Percentiles rank a stretch among this genome's conserved stretches.
Evolutionary conservation across 2,113 vertebrate genomes (phyloP).

Genomic region (Neogale vison): DNA sequence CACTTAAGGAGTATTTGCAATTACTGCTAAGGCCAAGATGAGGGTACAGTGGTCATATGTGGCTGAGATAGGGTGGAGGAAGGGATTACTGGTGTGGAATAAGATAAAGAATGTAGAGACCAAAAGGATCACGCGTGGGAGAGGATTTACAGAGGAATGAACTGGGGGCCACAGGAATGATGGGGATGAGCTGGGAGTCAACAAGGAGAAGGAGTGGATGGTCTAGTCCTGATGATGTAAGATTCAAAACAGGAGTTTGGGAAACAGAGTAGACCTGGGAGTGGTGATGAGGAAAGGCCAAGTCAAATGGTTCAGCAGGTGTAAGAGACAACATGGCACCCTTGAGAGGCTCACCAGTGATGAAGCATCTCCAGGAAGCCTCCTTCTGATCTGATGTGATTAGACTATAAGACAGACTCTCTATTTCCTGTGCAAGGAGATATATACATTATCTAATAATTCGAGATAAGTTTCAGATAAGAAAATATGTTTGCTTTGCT

Average conservation of each 20-base stretch:
- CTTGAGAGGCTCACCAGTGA: neutral
- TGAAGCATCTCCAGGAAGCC: neutral
- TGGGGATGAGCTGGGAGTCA: neutral
- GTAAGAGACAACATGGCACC: neutral
- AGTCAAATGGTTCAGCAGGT: neutral
- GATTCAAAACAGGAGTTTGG: neutral
- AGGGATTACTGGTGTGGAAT: neutral
- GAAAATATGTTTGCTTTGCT: neutral
- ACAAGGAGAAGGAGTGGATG: neutral
- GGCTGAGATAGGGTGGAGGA: neutral
- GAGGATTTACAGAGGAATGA: neutral
- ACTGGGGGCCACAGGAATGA: too few species aligned
- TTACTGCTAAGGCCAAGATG: neutral
- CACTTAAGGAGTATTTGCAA: neutral
- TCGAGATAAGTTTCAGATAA: neutral
- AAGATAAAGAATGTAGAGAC: neutral
- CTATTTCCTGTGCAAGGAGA: neutral
- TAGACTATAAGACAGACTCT: neutral
- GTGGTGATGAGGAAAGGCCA: neutral
- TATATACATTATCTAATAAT: neutral
- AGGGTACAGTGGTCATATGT: neutral
- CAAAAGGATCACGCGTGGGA: neutral
- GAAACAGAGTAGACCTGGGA: neutral
- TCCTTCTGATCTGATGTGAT: neutral
- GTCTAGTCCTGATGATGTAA: neutral